phyloP scores from a whole-genome alignment of 2,113 vertebrate genomes.

The Speoplatyrhinus poulsoni region DNA sequence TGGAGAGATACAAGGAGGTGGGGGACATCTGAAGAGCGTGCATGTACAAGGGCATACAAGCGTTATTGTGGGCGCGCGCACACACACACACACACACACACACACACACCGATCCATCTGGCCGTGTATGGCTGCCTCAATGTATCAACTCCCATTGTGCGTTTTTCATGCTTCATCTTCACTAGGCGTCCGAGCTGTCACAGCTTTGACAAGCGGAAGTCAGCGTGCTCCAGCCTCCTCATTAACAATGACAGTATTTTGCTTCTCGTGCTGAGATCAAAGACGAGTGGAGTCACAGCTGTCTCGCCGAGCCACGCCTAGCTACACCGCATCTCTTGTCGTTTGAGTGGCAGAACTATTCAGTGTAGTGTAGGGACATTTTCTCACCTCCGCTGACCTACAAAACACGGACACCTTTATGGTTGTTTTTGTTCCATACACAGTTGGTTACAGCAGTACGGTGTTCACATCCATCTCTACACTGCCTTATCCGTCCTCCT shows the following conservation, averaged over 20 bases:
- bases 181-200: conserved; percentile 56
- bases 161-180: conserved; percentile 34
- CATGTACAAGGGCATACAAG: conserved; percentile 3
- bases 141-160: conserved; percentile 54
- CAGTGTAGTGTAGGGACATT: background rate
- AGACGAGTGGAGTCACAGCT: conserved; percentile 57
- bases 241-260: conserved; percentile 67
- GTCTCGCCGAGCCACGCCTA: conserved; percentile 60
- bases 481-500: conserved; percentile 10
- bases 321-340: conserved; percentile 19
- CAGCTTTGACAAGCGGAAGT: conserved; percentile 57
- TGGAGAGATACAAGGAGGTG: conserved; percentile 91
- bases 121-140: conserved; percentile 44
- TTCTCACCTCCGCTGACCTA: background rate
- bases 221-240: conserved; percentile 57
- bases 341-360: background rate
- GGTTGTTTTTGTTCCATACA: background rate
- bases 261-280: conserved; percentile 64
- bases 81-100: background rate
- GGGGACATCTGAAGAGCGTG: conserved; percentile 43
- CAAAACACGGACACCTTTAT: background rate
- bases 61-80: background rate
- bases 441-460: background rate
- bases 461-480: background rate
- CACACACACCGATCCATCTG: background rate